phyloP scores from a whole-genome alignment of 2,888 invertebrate species.

The Platycheirus rosarum region DNA sequence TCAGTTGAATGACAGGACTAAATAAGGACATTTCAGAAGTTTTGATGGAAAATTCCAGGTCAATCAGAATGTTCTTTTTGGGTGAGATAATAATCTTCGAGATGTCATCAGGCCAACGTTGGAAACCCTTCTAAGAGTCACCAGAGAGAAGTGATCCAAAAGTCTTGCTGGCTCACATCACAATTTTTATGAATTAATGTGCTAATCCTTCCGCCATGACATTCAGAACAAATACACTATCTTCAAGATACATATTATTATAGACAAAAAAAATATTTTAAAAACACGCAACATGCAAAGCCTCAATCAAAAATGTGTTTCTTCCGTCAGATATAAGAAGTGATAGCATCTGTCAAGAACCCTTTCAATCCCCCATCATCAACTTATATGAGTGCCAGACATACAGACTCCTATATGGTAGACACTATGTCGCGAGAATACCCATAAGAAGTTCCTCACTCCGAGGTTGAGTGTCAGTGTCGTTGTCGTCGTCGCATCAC shows the following conservation, averaged over 20 bases:
- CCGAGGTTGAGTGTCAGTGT: constrained; percentile 36
- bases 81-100: too few species aligned
- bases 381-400: too few species aligned
- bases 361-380: constrained; percentile 31
- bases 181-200: constrained; percentile 13
- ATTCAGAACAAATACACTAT: constrained; percentile 25
- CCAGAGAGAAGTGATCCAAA: too few species aligned
- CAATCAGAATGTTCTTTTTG: too few species aligned
- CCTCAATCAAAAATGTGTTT: constrained; percentile 61
- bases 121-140: too few species aligned
- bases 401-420: constrained; percentile 43
- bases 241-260: constrained; percentile 15
- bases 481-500: neutral
- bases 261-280: constrained; percentile 5
- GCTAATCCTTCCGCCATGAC: constrained; percentile 13
- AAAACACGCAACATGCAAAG: constrained; percentile 65
- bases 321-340: constrained; percentile 34
- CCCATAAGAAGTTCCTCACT: neutral
- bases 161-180: too few species aligned
- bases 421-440: constrained; percentile 36
- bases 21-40: too few species aligned
- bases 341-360: constrained; percentile 53
- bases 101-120: neutral
- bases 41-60: too few species aligned
- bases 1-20: too few species aligned